Evolutionary conservation across 1,140 invertebrate genomes (phyloP).

Genomic region (Drosophila yakuba): DNA sequence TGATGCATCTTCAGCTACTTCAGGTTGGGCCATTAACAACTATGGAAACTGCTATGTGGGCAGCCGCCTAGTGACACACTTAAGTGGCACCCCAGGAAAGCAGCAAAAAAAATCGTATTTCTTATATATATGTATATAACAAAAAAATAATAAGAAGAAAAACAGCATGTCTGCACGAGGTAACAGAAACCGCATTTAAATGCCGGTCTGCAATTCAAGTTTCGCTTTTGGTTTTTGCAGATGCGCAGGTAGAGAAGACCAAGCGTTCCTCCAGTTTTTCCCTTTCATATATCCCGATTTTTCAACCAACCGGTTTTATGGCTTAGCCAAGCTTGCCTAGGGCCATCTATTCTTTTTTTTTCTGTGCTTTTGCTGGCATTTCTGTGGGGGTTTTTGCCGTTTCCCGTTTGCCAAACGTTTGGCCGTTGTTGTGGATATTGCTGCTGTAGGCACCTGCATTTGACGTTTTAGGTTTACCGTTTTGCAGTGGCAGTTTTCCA

Average conservation of each 20-base stretch:
- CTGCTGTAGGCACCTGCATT: conserved; percentile 66
- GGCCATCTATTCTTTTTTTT: conserved; percentile 51
- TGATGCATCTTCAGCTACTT: conserved; percentile 60
- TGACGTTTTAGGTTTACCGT: conserved; percentile 67
- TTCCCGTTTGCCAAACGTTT: conserved; percentile 57
- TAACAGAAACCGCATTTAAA: conserved; percentile 72
- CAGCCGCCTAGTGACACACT: conserved; percentile 78
- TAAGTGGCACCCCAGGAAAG: conserved; percentile 57
- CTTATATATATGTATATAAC: conserved; percentile 11
- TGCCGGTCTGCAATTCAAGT: conserved; percentile 41
- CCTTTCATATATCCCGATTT: conserved; percentile 13
- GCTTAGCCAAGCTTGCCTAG: conserved; percentile 64
- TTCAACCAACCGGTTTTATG: conserved; percentile 68
- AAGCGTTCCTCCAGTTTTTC: background rate
- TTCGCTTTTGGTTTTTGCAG: conserved; percentile 61
- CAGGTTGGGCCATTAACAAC: conserved; percentile 65
- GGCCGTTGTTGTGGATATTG: conserved; percentile 43
- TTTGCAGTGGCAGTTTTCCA: conserved; percentile 52
- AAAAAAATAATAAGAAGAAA: conserved; percentile 9
- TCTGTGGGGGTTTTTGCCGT: conserved; percentile 12
- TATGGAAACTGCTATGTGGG: conserved; percentile 69
- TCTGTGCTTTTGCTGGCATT: conserved; percentile 4
- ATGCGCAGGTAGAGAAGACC: conserved; percentile 37
- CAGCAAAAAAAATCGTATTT: conserved; percentile 2
- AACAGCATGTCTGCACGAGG: conserved; percentile 26